Evolutionary conservation across 2,113 vertebrate genomes (phyloP).

Genomic region (Forbesichthys papilliferus): DNA sequence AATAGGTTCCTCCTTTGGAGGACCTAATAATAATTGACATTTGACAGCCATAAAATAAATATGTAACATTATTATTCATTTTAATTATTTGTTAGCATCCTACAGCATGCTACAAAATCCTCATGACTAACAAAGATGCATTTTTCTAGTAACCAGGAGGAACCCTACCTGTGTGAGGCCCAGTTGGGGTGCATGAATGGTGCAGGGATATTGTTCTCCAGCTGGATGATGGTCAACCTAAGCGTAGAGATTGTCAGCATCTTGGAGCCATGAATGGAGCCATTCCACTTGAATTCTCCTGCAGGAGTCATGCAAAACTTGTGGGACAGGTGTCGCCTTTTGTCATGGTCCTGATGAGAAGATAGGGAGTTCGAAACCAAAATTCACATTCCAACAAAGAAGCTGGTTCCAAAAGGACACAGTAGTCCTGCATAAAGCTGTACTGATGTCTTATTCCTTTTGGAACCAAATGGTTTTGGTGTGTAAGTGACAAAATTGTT

Average conservation of each 20-base stretch:
- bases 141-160: background rate
- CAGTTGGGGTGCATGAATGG: conserved; percentile 98
- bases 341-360: conserved; percentile 86
- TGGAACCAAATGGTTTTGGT: too few species aligned
- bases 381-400: too few species aligned
- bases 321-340: conserved; percentile 93
- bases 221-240: conserved; percentile 94
- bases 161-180: conserved; percentile 93
- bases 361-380: too few species aligned
- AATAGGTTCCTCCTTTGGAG: too few species aligned
- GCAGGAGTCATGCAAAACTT: conserved; percentile 97
- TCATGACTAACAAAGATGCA: background rate
- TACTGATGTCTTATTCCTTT: too few species aligned
- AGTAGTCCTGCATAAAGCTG: too few species aligned
- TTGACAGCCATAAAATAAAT: too few species aligned
- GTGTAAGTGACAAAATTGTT: too few species aligned
- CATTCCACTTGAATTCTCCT: conserved; percentile 98
- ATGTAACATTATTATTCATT: too few species aligned
- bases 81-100: background rate
- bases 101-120: background rate
- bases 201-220: conserved; percentile 96
- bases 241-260: conserved; percentile 96
- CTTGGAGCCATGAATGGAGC: conserved; percentile 94
- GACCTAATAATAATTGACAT: too few species aligned
- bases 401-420: too few species aligned